These are phyloP conservation scores for Smutsia gigantea DNA, from an alignment of 2,797 vertebrate genomes.

Conservation along the genomic window DNA sequence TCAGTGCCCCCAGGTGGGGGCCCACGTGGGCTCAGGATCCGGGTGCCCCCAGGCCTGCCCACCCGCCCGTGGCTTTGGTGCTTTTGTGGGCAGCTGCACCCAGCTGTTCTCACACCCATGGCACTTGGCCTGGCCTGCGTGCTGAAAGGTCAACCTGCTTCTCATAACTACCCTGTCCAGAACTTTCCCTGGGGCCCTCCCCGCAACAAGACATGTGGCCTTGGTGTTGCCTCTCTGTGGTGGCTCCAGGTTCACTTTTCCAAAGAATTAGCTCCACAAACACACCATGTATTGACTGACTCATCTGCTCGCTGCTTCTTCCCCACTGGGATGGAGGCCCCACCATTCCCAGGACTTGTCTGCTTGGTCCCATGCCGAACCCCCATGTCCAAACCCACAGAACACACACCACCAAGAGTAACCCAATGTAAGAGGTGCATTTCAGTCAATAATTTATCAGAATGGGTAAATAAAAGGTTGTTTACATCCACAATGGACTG, in stretches of 20 bases:
- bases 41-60: fast-evolving
- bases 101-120: no score
- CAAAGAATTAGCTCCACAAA: fast-evolving
- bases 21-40: fast-evolving
- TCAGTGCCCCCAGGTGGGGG: fast-evolving
- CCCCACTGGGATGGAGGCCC: fast-evolving
- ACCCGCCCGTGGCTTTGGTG: fast-evolving
- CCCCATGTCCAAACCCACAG: neutral
- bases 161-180: neutral
- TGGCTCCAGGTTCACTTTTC: fast-evolving
- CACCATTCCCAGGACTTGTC: fast-evolving
- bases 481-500: fast-evolving
- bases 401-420: fast-evolving
- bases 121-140: fast-evolving
- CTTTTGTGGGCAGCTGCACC: neutral
- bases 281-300: fast-evolving
- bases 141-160: neutral
- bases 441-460: fast-evolving
- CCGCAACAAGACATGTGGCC: no score
- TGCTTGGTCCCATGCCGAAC: neutral
- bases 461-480: fast-evolving
- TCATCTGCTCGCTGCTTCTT: fast-evolving
- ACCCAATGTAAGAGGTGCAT: fast-evolving
- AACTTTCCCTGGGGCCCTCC: no score
- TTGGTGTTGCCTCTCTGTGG: no score